Percentiles rank a stretch among this genome's conserved stretches.
Conservation (phyloP, 1,140 invertebrate species). For the Diabrotica virgifera region DNA sequence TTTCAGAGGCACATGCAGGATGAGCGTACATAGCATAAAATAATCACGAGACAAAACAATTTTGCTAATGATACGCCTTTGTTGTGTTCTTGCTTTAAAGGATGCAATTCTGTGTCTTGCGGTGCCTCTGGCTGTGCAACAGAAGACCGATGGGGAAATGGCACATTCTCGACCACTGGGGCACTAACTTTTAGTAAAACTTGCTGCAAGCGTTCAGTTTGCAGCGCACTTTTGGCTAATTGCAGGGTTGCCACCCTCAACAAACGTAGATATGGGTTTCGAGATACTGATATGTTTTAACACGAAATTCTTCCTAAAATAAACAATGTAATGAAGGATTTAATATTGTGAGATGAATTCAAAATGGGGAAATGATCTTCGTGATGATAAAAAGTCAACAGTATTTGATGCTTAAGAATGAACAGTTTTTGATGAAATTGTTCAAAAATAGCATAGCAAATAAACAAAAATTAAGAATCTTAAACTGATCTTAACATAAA, state of each 20-base stretch:
- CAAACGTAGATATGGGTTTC: too few relatives aligned
- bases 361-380: too few relatives aligned
- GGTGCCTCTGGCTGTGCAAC: constrained; percentile 47
- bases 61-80: constrained; percentile 45
- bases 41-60: constrained; percentile 23
- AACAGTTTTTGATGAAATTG: too few relatives aligned
- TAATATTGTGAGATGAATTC: too few relatives aligned
- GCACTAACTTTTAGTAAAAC: constrained; percentile 29
- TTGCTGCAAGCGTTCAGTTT: constrained; percentile 31
- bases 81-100: constrained; percentile 45
- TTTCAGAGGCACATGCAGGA: constrained; percentile 78
- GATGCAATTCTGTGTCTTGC: constrained; percentile 49
- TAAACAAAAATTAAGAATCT: too few relatives aligned
- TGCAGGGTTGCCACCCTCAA: neutral
- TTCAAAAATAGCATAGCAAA: too few relatives aligned
- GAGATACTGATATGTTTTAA: too few relatives aligned
- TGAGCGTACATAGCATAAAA: constrained; percentile 48
- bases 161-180: neutral
- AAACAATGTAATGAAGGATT: too few relatives aligned
- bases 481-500: too few relatives aligned
- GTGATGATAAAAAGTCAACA: too few relatives aligned
- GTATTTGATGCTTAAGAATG: too few relatives aligned
- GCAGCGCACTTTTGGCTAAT: neutral
- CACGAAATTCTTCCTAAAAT: too few relatives aligned
- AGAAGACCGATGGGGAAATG: constrained; percentile 42